Percentiles rank a stretch among this genome's conserved stretches.
phyloP scores from a whole-genome alignment of 2,888 invertebrate species.

The Molorchus minor region DNA sequence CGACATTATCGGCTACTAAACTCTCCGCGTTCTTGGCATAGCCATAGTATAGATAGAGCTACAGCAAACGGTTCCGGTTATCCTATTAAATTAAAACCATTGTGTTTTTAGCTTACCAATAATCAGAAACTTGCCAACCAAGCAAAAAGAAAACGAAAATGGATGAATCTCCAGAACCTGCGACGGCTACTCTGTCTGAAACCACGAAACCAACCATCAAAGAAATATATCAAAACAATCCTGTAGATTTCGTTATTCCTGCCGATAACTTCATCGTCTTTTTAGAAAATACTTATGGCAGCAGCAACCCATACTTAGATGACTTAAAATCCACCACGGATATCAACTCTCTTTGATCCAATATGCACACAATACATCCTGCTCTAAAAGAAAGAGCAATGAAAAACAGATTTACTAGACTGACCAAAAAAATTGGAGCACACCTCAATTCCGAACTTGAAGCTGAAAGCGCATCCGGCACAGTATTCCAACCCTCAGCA shows the following conservation, averaged over 20 bases:
- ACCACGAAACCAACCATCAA: background rate
- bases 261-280: background rate
- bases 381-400: constrained; percentile 17
- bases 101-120: no score
- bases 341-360: constrained; percentile 19
- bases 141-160: background rate
- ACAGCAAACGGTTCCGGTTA: no score
- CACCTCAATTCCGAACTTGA: constrained; percentile 6
- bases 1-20: no score
- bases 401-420: constrained; percentile 27
- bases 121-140: background rate
- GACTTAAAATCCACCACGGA: constrained; percentile 9
- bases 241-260: background rate
- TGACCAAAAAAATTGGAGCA: constrained; percentile 22
- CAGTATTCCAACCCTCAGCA: background rate
- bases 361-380: constrained; percentile 24
- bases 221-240: background rate
- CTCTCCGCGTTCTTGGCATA: no score
- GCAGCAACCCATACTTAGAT: constrained; percentile 7
- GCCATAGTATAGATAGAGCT: no score
- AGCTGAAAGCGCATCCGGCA: constrained; percentile 3
- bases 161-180: background rate
- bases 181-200: background rate
- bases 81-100: no score
- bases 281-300: background rate